phyloP scores from a whole-genome alignment of 2,113 vertebrate genomes.

The Aleadryas rufinucha region DNA sequence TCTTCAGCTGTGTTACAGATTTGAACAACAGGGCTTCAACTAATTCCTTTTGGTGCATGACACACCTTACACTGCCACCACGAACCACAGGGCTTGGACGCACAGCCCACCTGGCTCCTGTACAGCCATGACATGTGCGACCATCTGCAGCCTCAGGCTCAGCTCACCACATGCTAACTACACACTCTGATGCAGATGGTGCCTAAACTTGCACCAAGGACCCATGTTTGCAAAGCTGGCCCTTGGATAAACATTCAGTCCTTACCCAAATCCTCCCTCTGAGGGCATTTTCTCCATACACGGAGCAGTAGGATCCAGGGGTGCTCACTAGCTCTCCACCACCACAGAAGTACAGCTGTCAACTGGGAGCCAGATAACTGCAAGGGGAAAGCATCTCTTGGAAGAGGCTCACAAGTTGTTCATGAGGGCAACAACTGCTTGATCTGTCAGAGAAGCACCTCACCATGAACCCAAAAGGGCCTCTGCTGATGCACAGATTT shows the following conservation, averaged over 20 bases:
- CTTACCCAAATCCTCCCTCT: not conserved
- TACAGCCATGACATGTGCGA: fast-evolving
- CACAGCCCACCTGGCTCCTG: not conserved
- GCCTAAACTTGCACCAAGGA: not conserved
- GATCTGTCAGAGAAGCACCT: not conserved
- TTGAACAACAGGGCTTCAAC: not conserved
- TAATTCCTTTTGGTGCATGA: not conserved
- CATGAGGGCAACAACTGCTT: not conserved
- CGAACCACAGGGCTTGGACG: not conserved
- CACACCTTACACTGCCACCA: not conserved
- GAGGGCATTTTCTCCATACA: not conserved
- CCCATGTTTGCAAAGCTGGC: not conserved
- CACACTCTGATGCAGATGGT: not conserved
- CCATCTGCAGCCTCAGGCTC: not conserved
- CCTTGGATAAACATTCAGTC: fast-evolving
- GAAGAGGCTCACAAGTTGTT: not conserved
- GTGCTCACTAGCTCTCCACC: not conserved
- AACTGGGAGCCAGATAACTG: not conserved
- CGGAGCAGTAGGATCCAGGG: not conserved
- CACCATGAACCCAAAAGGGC: fast-evolving
- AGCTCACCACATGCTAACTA: not conserved
- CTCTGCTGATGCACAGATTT: not conserved
- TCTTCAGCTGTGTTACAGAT: not conserved
- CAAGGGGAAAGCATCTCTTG: not conserved
- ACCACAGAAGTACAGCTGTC: not conserved